Conservation (phyloP, 2,113 vertebrate genomes). For the Craseonycteris thonglongyai region DNA sequence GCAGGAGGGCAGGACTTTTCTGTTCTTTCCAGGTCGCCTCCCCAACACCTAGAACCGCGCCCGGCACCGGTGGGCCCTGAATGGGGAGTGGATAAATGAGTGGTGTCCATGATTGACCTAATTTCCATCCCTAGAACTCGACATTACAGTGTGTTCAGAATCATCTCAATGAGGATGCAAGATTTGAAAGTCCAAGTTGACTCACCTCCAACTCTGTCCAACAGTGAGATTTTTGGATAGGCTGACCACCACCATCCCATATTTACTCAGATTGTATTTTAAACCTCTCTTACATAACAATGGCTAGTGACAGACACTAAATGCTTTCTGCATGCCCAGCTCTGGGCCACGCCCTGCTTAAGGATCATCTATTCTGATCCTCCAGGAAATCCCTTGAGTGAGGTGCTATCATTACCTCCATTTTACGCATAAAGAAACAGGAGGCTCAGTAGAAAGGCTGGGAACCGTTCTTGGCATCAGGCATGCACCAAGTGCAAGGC, state of each 20-base stretch:
- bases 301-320: background rate
- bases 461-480: background rate
- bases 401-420: background rate
- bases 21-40: background rate
- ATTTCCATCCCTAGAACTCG: background rate
- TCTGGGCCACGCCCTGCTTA: rapidly evolving
- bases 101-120: background rate
- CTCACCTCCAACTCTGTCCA: background rate
- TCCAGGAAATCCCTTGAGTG: background rate
- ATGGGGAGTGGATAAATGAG: background rate
- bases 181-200: background rate
- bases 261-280: background rate
- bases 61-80: rapidly evolving
- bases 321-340: too few species aligned
- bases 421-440: background rate
- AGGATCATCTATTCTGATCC: background rate
- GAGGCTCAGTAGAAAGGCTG: background rate
- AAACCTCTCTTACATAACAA: background rate
- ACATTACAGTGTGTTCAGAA: background rate
- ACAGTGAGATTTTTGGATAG: background rate
- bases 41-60: background rate
- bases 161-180: background rate
- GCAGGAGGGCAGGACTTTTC: background rate
- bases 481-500: rapidly evolving
- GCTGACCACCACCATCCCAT: too few species aligned